A percentile compares a stretch with the other conserved stretches of the same genome.
Conservation (phyloP, 2,797 vertebrate species). For the Eulemur coronatus region DNA sequence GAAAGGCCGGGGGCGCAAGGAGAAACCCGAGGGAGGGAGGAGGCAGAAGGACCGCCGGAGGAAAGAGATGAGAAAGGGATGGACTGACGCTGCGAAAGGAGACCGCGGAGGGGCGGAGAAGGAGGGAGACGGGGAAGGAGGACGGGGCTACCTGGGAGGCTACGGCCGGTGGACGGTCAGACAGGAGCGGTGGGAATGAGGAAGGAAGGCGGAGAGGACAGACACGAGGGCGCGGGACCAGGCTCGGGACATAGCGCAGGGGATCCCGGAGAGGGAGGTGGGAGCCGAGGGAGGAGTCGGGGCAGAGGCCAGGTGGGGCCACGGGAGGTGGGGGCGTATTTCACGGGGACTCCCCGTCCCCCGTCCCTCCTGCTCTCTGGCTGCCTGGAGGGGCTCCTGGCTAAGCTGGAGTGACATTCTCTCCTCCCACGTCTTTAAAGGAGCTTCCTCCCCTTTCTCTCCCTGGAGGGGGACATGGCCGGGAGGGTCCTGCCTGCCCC, state of each 20-base stretch:
- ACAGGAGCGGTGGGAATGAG: background rate
- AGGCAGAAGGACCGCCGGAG: background rate
- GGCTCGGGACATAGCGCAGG: background rate
- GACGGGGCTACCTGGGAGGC: background rate
- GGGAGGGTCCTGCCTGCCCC: background rate
- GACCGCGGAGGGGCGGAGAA: fast-evolving
- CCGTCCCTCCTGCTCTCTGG: background rate
- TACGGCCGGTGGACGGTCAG: background rate
- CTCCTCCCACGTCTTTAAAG: background rate
- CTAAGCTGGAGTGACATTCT: background rate
- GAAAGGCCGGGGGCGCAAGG: background rate
- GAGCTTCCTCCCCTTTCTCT: background rate
- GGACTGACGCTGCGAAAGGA: background rate
- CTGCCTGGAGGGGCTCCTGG: background rate
- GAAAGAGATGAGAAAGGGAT: background rate
- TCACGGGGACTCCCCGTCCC: background rate
- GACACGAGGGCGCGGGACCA: background rate
- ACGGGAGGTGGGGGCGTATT: background rate
- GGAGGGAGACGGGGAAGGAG: background rate
- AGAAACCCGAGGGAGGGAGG: background rate
- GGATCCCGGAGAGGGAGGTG: background rate
- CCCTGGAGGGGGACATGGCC: background rate
- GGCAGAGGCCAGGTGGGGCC: background rate
- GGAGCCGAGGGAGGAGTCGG: background rate
- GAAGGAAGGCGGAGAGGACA: background rate